Evolutionary conservation across 2,888 invertebrate species (phyloP), one percentile per base, ranked within the genome.

Genomic region (Dasysyrphus albostriatus): DNA sequence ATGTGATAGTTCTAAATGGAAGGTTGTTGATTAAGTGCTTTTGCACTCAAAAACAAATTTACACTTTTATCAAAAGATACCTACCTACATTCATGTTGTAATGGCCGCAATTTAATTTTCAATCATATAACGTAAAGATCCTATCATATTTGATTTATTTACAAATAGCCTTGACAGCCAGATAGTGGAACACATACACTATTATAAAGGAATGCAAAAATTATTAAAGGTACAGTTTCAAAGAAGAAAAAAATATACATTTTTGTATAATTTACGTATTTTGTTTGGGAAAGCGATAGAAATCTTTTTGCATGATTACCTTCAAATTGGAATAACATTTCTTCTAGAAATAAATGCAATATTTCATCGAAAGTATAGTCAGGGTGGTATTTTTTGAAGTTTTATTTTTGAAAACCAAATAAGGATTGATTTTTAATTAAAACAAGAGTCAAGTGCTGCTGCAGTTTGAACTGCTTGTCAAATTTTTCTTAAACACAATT

Each of bases 61-160:
- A 32, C 63, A n/a, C 24, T 44, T 63, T 44, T 47, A 47, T 65
- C 34, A 32, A 10, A 29, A 19, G 34, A n/a, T 14, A 49, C 19
- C 2, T 10, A 24, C 24, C 1, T 24, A 24, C 24, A 24, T 24
- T 3, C 24, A 49, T 65, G 47, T 49, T 49, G 49, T 49, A 67
- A 67, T 67, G 29, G 8, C 16, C 49, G n/a, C n/a, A 34, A 67
- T 67, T 67, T 34, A 19, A 37, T 49, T 37, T 29, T 34, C 49
- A 14, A 39, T 61, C 24, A 6, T 24, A 19, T 7, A 61, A 12
- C 9, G 3, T 7, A 19, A 47, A 67, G 67, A 67, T 67, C 4
- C 49, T 67, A 67, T 67, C 67, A 39, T 34, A n/a, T 65, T 67
- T 67, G 34, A 67, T 67, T 67, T 49, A 67, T 65, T 65, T 49